Conservation (phyloP, 1,140 invertebrate genomes). For the Sycobia sp. region DNA sequence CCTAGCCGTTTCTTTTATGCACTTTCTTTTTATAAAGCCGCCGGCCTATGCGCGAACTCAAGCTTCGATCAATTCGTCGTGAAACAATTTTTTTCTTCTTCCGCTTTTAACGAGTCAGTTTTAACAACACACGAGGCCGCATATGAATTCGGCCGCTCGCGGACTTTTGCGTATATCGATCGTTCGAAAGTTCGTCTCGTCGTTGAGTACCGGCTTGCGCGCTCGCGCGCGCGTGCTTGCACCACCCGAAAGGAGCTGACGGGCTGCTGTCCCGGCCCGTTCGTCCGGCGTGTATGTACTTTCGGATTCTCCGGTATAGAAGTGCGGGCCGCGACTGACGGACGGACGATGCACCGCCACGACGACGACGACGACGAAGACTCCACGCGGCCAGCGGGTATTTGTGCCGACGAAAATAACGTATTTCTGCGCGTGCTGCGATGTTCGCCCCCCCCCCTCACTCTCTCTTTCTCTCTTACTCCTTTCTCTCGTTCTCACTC, state of each 20-base stretch:
- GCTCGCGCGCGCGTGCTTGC: too few species aligned
- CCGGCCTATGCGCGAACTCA: too few species aligned
- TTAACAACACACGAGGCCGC: too few species aligned
- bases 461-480: conserved; percentile 24
- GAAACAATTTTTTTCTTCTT: too few species aligned
- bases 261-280: background rate
- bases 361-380: conserved; percentile 35
- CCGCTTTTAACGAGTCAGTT: too few species aligned
- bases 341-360: background rate
- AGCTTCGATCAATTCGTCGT: too few species aligned
- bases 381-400: conserved; percentile 47
- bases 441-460: conserved; percentile 1
- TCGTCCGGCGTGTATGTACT: too few species aligned
- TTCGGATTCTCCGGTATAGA: background rate
- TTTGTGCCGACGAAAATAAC: conserved; percentile 62
- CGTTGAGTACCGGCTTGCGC: background rate
- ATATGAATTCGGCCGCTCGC: too few species aligned
- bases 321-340: conserved; percentile 2
- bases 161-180: too few species aligned
- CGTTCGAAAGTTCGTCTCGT: background rate
- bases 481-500: background rate
- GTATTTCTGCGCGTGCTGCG: conserved; percentile 49
- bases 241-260: too few species aligned
- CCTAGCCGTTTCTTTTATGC: too few species aligned
- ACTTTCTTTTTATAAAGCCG: too few species aligned